These are phyloP conservation scores for Lithophane semibrunnea DNA, from an alignment of 2,888 invertebrate genomes.

Conservation along the genomic window DNA sequence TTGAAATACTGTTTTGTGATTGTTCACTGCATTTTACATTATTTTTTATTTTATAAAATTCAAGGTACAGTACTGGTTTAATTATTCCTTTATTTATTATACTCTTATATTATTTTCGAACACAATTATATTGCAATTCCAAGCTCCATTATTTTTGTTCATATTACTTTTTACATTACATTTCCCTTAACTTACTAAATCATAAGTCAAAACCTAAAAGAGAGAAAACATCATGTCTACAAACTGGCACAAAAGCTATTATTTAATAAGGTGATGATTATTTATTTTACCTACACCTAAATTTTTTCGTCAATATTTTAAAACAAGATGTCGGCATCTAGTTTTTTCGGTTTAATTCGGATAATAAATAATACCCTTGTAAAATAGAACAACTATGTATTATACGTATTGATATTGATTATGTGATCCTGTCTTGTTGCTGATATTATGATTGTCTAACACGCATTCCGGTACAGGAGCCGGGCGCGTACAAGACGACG, in stretches of 20 bases:
- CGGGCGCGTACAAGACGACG: constrained; percentile 84
- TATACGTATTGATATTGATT: not conserved
- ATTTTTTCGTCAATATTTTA: too few species aligned
- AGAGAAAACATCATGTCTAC: not conserved
- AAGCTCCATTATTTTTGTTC: not conserved
- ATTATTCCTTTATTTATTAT: constrained; percentile 2
- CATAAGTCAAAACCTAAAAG: not conserved
- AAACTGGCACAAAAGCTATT: not conserved
- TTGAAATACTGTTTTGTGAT: constrained; percentile 42
- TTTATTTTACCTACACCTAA: too few species aligned
- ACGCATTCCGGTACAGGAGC: constrained; percentile 75
- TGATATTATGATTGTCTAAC: constrained; percentile 1
- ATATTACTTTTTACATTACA: not conserved
- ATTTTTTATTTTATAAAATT: constrained; percentile 1
- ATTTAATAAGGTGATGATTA: too few species aligned
- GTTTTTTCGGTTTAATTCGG: not conserved
- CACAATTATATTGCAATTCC: not conserved
- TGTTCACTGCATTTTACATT: constrained; percentile 47
- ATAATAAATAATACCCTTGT: not conserved
- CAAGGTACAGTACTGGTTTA: constrained; percentile 54
- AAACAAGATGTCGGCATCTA: too few species aligned
- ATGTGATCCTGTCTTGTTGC: not conserved
- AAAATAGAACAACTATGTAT: not conserved
- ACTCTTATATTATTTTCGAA: not conserved
- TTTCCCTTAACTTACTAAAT: not conserved